Conservation (phyloP, 2,797 vertebrate species). For the Phalloptychus januarius region DNA sequence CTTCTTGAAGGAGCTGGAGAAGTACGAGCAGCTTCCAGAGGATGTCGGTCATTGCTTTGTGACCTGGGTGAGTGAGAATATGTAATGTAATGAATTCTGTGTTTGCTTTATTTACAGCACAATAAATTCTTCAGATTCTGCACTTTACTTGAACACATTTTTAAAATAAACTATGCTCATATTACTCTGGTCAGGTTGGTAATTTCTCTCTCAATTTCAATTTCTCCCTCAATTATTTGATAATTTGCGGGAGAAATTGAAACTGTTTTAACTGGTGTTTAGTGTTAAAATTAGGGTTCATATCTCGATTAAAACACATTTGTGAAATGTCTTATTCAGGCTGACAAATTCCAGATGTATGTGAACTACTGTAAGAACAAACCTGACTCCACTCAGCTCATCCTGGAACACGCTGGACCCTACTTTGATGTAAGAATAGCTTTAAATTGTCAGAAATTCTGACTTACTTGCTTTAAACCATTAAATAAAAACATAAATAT, state of each 20-base stretch:
- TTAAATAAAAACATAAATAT: not conserved
- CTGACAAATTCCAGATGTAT: conserved; percentile 99
- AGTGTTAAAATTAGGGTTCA: not conserved
- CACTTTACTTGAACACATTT: not conserved
- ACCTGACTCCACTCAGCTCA: conserved; percentile 97
- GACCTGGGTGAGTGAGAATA: conserved; percentile 88
- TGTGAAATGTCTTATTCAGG: conserved; percentile 72
- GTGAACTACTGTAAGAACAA: conserved; percentile 99
- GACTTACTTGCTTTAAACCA: not conserved
- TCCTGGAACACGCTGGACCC: conserved; percentile 93
- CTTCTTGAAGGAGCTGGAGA: conserved; percentile 97
- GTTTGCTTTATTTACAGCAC: not conserved
- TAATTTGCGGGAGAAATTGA: not conserved
- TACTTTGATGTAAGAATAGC: conserved; percentile 92
- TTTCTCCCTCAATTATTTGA: not conserved
- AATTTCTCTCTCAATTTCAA: too few relatives aligned
- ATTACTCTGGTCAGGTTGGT: too few relatives aligned
- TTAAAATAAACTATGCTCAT: too few relatives aligned
- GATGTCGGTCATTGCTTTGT: conserved; percentile 99
- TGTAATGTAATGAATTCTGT: not conserved
- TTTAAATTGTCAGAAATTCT: not conserved
- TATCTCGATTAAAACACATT: conserved; percentile 12
- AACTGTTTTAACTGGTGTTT: conserved; percentile 3
- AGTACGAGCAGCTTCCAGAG: conserved; percentile 97
- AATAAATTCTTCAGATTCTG: not conserved